A percentile compares a stretch with the other conserved stretches of the same genome.
Evolutionary conservation across 2,797 vertebrate species (phyloP).

Genomic region (Alfaro cultratus): DNA sequence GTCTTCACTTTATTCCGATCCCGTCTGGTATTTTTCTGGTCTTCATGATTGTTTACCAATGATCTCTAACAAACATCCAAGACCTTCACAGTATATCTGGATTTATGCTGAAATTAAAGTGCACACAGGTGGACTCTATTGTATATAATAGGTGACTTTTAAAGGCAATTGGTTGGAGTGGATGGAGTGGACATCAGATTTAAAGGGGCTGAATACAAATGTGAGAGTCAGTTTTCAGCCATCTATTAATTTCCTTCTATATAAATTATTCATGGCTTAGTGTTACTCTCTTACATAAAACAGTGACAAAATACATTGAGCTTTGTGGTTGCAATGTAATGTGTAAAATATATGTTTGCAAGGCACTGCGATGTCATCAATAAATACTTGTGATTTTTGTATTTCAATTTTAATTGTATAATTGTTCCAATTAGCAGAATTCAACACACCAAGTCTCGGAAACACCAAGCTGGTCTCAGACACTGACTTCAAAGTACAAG

Average conservation of each 20-base stretch:
- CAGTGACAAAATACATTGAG: not conserved
- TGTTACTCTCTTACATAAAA: not conserved
- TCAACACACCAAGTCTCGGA: conserved; percentile 38
- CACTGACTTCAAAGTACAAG: conserved; percentile 68
- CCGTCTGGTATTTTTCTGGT: not conserved
- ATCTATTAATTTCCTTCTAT: not conserved
- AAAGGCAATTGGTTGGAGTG: not conserved
- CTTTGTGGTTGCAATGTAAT: not conserved
- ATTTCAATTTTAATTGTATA: conserved; percentile 20
- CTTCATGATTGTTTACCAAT: not conserved
- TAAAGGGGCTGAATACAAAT: not conserved
- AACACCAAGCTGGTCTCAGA: conserved; percentile 67
- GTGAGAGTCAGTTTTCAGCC: not conserved
- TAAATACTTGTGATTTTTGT: not conserved
- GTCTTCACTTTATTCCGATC: not conserved
- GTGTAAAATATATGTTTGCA: not conserved
- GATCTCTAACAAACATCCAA: not conserved
- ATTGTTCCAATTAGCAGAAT: conserved; percentile 50
- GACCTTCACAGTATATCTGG: not conserved
- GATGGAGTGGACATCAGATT: not conserved
- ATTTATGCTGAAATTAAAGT: not conserved
- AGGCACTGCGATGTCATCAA: conserved; percentile 3
- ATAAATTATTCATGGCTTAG: not conserved
- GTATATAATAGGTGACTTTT: not conserved
- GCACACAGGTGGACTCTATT: not conserved